Base-by-base conservation (phyloP, 2,113 vertebrate genomes). In the Poeciliopsis occidentalis region DNA sequence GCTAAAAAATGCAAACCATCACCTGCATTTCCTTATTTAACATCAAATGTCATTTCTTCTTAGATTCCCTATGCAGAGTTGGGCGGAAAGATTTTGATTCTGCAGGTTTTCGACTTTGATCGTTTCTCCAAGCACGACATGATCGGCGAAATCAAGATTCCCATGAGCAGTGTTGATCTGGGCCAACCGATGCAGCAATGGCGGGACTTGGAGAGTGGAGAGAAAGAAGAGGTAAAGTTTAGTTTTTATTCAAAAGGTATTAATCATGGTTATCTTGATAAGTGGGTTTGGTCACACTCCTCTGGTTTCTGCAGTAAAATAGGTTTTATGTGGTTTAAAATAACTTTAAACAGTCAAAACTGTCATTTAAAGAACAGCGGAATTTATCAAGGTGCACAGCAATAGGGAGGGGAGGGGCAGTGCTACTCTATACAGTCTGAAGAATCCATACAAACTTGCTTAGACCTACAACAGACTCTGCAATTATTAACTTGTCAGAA, bases 121-220 rank as follows among this genome's bases (percentile, higher is more conserved):
- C 95, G 96, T 30, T 97, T 97, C 89, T 97, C 96, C 67, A 97
- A 97, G 69, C 96, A 97, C 3, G 96, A 97, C 26, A 94, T 95
- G 80, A 97, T 97, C 0, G 96, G 96, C 1, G 96, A 97, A 83
- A 95, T 96, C 63, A 94, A 95, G 72, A 94, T 97, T 68, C 95
- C 96, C 27, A 96, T 97, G 96, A 97, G 93, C 92, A 96, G 95
- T 0, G 92, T 97, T 80, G 96, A 97, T 66, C 64, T 97, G 84
- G 96, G 94, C 0, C 95, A 96, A 37, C 95, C 96, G 0, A 91
- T 97, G 47, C 94, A 96, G 75, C 92, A 94, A 61, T 97, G 96
- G 96, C 90, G 91, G 65, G 95, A 97, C 74, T 84, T 97, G 67
- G 95, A 96, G 81, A 94, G 93, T 0, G 94, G 94, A 6, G 95